Evolutionary conservation across 2,113 vertebrate genomes (phyloP).

Genomic region (Sorex araneus): DNA sequence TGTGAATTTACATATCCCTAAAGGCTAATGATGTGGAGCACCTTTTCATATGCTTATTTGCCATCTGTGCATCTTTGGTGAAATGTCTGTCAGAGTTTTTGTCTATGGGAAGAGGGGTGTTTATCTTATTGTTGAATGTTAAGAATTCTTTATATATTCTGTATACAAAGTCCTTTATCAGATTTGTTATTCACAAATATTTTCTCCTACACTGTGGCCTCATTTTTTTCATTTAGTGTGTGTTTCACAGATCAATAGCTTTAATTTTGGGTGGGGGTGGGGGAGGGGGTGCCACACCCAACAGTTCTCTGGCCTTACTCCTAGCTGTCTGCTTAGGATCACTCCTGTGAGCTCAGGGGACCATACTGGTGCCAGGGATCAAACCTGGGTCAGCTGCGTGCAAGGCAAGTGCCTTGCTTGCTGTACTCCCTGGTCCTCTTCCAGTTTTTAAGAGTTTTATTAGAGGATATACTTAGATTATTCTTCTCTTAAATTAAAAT

Average conservation of each 20-base stretch:
- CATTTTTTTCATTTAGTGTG: not conserved
- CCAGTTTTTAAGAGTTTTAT: constrained; percentile 12
- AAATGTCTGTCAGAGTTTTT: constrained; percentile 29
- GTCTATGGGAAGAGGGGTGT: not conserved
- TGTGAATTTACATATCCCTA: constrained; percentile 23
- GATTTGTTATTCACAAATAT: constrained; percentile 21
- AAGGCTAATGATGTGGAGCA: not conserved
- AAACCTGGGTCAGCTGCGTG: too few species aligned
- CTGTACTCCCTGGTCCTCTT: not conserved
- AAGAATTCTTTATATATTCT: constrained; percentile 16
- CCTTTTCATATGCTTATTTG: constrained; percentile 42
- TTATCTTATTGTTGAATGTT: constrained; percentile 29
- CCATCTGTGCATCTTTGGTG: constrained; percentile 10
- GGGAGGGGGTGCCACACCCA: too few species aligned
- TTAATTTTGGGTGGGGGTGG: too few species aligned
- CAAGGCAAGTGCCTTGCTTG: too few species aligned
- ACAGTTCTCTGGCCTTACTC: too few species aligned
- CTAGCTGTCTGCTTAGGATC: too few species aligned
- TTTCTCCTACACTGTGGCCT: constrained; percentile 24
- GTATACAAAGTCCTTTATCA: not conserved
- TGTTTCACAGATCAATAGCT: too few species aligned
- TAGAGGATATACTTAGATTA: constrained; percentile 15
- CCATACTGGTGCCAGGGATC: too few species aligned
- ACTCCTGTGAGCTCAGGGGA: too few species aligned
- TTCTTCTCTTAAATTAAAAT: too few species aligned